These are phyloP conservation scores for Indicator maculatus DNA, from an alignment of 2,113 vertebrate species.

Conservation along the genomic window DNA sequence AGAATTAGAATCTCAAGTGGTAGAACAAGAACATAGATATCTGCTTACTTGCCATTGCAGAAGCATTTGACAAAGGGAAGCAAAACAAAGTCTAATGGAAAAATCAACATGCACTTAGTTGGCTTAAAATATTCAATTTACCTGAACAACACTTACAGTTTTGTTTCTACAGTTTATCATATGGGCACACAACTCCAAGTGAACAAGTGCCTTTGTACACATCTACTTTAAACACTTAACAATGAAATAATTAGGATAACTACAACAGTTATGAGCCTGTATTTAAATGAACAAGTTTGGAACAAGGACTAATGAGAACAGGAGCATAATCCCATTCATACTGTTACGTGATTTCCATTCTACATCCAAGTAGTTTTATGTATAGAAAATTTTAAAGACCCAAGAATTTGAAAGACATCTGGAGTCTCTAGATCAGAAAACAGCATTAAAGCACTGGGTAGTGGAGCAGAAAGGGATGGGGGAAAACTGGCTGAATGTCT, in stretches of 20 bases:
- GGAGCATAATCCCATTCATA: background rate
- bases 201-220: background rate
- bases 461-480: background rate
- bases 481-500: background rate
- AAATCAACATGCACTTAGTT: background rate
- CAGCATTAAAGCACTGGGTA: background rate
- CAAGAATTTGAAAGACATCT: background rate
- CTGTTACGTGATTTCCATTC: background rate
- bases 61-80: background rate
- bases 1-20: background rate
- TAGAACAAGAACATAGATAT: background rate
- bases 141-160: background rate
- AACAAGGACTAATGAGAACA: background rate
- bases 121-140: background rate
- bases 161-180: background rate
- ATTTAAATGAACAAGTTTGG: background rate
- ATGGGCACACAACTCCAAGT: rapidly evolving
- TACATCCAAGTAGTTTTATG: background rate
- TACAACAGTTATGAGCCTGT: background rate
- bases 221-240: background rate
- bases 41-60: background rate
- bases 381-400: background rate
- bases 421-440: background rate
- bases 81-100: background rate
- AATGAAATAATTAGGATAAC: background rate